These are phyloP conservation scores for Dicaeum eximium DNA, from an alignment of 2,113 vertebrate genomes.

Conservation along the genomic window DNA sequence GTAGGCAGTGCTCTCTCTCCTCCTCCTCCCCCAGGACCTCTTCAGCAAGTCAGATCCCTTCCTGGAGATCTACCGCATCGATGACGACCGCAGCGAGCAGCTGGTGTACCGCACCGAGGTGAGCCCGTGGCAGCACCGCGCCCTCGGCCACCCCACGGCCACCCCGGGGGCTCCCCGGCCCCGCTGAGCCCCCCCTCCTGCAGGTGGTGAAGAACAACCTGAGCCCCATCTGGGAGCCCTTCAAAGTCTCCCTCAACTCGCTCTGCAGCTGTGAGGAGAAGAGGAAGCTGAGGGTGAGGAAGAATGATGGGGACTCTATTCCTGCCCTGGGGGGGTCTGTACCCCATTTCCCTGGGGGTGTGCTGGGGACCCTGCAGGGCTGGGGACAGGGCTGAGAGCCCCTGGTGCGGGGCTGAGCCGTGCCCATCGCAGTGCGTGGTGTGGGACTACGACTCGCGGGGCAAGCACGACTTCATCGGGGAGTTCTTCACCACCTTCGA, in stretches of 20 bases:
- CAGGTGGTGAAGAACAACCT: conserved; percentile 97
- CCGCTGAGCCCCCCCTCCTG: fast-evolving
- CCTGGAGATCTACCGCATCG: conserved; percentile 89
- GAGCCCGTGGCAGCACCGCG: fast-evolving
- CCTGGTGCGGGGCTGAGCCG: not conserved
- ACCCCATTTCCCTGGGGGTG: not conserved
- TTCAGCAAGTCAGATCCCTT: conserved; percentile 97
- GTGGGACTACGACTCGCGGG: conserved; percentile 92
- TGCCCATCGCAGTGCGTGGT: conserved; percentile 78
- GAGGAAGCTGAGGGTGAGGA: conserved; percentile 86
- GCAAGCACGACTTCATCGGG: conserved; percentile 95
- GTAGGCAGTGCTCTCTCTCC: not conserved
- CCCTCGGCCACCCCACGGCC: fast-evolving
- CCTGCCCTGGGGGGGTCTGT: fast-evolving
- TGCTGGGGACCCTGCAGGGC: not conserved
- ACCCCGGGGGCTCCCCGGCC: fast-evolving
- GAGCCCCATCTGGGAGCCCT: conserved; percentile 92
- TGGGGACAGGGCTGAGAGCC: not conserved
- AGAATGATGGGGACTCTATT: not conserved
- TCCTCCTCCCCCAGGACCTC: conserved; percentile 78
- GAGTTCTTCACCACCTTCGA: conserved; percentile 92
- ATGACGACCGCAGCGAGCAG: conserved; percentile 84
- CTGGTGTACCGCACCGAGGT: conserved; percentile 93
- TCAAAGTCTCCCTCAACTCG: conserved; percentile 91
- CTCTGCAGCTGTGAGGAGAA: conserved; percentile 93